Base-by-base conservation (phyloP, 1,140 invertebrate species). In the Pseudoatta argentina region DNA sequence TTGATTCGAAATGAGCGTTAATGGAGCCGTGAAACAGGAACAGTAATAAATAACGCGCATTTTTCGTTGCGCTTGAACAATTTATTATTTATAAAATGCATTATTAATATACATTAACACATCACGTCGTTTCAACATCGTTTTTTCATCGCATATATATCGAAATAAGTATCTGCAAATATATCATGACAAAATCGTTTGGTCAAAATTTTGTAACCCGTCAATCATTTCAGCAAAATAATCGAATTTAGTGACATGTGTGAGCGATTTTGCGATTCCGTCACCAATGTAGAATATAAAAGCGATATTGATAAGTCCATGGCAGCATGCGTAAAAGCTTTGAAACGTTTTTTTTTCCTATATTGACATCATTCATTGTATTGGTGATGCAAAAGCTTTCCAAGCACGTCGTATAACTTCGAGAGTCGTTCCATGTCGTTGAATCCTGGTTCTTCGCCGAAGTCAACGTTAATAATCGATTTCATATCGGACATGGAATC, bases 331-430 rank as follows among this genome's bases (percentile, higher is more conserved):
- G 83, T 77, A 77, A 89, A 86, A 82, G 88, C 88, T 87, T 85
- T 83, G 83, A 57, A 82, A 89, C 78, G 63, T 75, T 89, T 85
- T 63, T 51, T 85, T 78, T 67, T 63, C 64, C 44, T 64, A 88
- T 88, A 89, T 89, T 77, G 88, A 89, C 88, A 89, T 78, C 88
- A 77, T 89, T 89, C 78, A 83, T 89, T 86, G 85, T 82, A 69
- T 88, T 71, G 63, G 76, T 67, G 69, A 55, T 48, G 63, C 53
- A 59, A 90, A 79, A 87, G 67, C 79, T 90, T 90, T 90, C 86
- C 88, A 63, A 75, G 55, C 88, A 79, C 86, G 86, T 89, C 61
- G 69, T 63, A 79, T 63, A 78, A 90, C 86, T 81, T 71, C 57
- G 79, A 51, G 44, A 87, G 78, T 77, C 79, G 64, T 85, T 85